phyloP scores from a whole-genome alignment of 2,797 vertebrate genomes.

The Acanthornis magna region DNA sequence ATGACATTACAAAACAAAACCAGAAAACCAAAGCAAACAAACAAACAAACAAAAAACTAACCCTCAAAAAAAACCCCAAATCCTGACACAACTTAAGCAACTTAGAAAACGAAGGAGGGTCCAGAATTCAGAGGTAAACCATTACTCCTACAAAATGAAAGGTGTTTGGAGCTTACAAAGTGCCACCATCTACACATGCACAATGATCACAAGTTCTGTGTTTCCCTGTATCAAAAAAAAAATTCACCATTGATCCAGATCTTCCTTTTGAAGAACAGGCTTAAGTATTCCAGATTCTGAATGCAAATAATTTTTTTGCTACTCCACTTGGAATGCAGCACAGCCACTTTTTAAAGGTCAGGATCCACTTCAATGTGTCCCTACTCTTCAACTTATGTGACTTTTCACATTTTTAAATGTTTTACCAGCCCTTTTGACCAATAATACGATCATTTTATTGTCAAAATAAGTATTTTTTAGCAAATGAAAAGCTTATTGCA shows the following conservation, averaged over 20 bases:
- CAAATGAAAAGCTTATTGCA: conserved; percentile 58
- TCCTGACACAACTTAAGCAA: not conserved
- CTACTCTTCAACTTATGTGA: not conserved
- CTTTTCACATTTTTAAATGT: not conserved
- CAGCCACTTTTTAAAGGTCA: conserved; percentile 14
- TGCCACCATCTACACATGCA: not conserved
- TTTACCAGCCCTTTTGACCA: conserved; percentile 56
- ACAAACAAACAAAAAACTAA: not conserved
- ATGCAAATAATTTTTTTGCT: not conserved
- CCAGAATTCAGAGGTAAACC: not conserved
- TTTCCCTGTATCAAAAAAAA: not conserved
- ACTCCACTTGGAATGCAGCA: conserved; percentile 23
- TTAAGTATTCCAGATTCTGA: not conserved
- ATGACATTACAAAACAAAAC: not conserved
- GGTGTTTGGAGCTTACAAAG: not conserved
- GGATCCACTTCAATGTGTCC: not conserved
- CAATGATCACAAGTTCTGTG: not conserved
- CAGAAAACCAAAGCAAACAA: not conserved
- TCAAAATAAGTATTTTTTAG: conserved; percentile 49
- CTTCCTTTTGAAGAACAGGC: not conserved
- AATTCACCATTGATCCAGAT: not conserved
- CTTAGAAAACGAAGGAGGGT: not conserved
- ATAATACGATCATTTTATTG: conserved; percentile 39
- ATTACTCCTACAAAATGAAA: not conserved
- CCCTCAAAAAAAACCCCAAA: not conserved